Percentiles rank a stretch among this genome's conserved stretches.
These are phyloP conservation scores for Ypsolopha scabrella DNA, from an alignment of 2,888 invertebrate species.

Conservation along the genomic window DNA sequence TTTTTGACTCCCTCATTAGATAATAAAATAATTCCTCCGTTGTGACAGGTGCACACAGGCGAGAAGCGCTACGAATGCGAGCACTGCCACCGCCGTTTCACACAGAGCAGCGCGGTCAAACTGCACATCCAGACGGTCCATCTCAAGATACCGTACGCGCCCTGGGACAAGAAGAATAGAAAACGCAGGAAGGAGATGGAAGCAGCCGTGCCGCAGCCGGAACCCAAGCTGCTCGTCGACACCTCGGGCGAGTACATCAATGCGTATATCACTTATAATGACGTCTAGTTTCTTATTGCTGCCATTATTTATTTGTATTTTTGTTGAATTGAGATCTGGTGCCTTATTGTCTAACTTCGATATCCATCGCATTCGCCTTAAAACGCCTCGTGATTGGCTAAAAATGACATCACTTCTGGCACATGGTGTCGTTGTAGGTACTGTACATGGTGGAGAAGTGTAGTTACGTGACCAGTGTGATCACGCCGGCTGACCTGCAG, in stretches of 20 bases:
- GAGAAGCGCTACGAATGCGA: constrained; percentile 59
- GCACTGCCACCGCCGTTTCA: constrained; percentile 56
- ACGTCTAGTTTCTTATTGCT: constrained; percentile 11
- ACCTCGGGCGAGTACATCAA: constrained; percentile 39
- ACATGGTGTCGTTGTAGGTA: too few species aligned
- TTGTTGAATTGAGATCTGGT: too few species aligned
- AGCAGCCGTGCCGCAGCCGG: constrained; percentile 12
- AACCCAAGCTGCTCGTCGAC: constrained; percentile 33
- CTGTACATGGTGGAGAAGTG: too few species aligned
- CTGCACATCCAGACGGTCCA: constrained; percentile 63
- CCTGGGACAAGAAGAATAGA: constrained; percentile 61
- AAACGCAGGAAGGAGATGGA: constrained; percentile 25
- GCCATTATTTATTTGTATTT: too few species aligned
- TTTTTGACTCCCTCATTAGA: too few species aligned
- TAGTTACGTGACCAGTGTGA: too few species aligned
- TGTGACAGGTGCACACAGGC: constrained; percentile 50
- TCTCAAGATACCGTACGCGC: constrained; percentile 60
- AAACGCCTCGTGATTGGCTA: too few species aligned
- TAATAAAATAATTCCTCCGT: too few species aligned
- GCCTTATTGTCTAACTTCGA: too few species aligned
- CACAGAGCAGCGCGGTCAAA: constrained; percentile 58
- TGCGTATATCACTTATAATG: constrained; percentile 45
- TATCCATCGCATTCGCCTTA: too few species aligned
- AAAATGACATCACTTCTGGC: too few species aligned
- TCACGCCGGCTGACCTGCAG: too few species aligned